A percentile compares a stretch with the other conserved stretches of the same genome.
These are phyloP conservation scores for Discoglossus pictus DNA, from an alignment of 2,797 vertebrate species.

Conservation along the genomic window DNA sequence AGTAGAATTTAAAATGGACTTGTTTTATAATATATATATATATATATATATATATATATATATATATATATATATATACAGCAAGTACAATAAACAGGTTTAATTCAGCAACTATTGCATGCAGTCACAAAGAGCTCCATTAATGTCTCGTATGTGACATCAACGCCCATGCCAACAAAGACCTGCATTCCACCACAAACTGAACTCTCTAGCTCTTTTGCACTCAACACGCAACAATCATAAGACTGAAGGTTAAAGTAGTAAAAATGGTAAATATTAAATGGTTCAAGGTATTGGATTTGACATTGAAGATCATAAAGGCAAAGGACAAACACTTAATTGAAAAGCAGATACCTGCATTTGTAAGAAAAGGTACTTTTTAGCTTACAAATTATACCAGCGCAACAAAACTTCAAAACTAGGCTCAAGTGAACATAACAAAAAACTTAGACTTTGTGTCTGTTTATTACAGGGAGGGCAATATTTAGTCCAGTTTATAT, in stretches of 20 bases:
- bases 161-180: neutral
- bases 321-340: neutral
- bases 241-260: constrained; percentile 41
- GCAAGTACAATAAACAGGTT: too few species aligned
- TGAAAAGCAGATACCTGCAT: neutral
- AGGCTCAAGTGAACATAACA: neutral
- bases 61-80: too few species aligned
- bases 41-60: too few species aligned
- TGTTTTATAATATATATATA: too few species aligned
- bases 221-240: constrained; percentile 10
- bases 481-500: neutral
- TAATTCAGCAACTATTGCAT: too few species aligned
- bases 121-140: too few species aligned
- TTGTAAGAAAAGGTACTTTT: constrained; percentile 23
- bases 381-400: neutral
- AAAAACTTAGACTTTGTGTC: neutral
- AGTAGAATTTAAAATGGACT: too few species aligned
- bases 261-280: constrained; percentile 50
- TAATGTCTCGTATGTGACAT: too few species aligned
- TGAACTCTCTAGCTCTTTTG: neutral
- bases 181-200: constrained; percentile 8
- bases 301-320: constrained; percentile 33
- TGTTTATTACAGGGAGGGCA: constrained; percentile 7
- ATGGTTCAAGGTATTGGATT: constrained; percentile 40
- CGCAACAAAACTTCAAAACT: neutral